Evolutionary conservation across 2,888 invertebrate genomes (phyloP).

Genomic region (Polyommatus iphigenia): DNA sequence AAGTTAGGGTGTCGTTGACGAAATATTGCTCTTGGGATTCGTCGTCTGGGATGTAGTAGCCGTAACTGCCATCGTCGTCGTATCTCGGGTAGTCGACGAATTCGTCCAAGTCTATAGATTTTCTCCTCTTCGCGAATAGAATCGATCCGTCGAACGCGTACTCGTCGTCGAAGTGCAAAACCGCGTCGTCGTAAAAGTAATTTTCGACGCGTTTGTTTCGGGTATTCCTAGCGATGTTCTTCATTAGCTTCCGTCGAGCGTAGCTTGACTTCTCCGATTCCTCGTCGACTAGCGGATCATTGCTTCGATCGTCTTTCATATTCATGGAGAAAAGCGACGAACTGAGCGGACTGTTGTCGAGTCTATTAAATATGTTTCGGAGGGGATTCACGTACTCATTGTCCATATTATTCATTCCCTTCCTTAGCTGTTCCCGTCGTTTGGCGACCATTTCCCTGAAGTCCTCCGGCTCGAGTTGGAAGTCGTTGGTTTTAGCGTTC

Average conservation of each 20-base stretch:
- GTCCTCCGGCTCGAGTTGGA: conserved; percentile 72
- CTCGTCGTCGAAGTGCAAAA: conserved; percentile 73
- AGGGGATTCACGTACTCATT: conserved; percentile 59
- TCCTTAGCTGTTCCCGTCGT: conserved; percentile 65
- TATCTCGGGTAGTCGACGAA: conserved; percentile 57
- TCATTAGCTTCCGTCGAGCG: conserved; percentile 70
- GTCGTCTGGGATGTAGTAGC: conserved; percentile 71
- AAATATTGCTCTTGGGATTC: conserved; percentile 66
- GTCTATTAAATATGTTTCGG: conserved; percentile 53
- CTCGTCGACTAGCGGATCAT: conserved; percentile 73
- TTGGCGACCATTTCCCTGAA: conserved; percentile 72
- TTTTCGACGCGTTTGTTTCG: conserved; percentile 58
- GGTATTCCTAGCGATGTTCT: conserved; percentile 72
- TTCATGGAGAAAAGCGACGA: conserved; percentile 70
- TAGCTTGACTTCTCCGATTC: conserved; percentile 74
- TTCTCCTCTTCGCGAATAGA: conserved; percentile 72
- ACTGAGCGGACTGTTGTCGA: conserved; percentile 59
- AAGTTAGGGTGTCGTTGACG: conserved; percentile 72
- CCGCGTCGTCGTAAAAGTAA: conserved; percentile 75
- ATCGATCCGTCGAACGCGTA: conserved; percentile 75
- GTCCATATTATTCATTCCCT: conserved; percentile 68
- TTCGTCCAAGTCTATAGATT: conserved; percentile 70
- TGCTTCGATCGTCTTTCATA: conserved; percentile 64
- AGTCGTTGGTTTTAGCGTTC: conserved; percentile 74
- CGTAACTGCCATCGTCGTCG: conserved; percentile 72